These are phyloP conservation scores for Hystrix brachyura DNA, from an alignment of 2,113 vertebrate species.

Conservation along the genomic window DNA sequence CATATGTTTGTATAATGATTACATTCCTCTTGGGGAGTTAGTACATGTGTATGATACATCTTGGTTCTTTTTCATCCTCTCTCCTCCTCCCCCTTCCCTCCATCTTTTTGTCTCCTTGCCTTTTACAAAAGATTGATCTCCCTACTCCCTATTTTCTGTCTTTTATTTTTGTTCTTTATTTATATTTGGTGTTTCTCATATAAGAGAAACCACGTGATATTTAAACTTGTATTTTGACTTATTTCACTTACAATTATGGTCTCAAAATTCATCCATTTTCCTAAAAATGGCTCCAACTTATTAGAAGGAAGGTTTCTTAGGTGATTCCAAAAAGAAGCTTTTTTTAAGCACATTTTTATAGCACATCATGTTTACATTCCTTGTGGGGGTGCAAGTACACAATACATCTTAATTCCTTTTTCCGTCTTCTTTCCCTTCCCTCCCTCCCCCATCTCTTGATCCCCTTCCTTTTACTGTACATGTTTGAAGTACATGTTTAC, in stretches of 20 bases:
- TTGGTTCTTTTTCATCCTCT: not conserved
- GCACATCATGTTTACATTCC: not conserved
- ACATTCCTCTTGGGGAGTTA: not conserved
- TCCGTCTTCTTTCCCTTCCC: not conserved
- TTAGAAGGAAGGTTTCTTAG: not conserved
- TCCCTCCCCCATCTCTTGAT: not conserved
- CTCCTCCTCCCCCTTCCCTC: not conserved
- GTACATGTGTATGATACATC: not conserved
- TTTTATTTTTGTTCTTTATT: not conserved
- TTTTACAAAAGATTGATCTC: not conserved
- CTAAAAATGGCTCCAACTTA: not conserved
- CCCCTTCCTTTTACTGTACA: not conserved
- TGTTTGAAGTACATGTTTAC: not conserved
- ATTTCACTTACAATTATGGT: not conserved
- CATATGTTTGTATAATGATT: not conserved
- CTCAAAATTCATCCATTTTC: not conserved
- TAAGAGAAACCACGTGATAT: not conserved
- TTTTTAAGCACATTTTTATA: not conserved
- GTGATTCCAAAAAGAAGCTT: not conserved
- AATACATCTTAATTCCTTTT: not conserved
- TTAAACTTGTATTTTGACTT: not conserved
- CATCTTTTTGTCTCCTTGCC: not conserved
- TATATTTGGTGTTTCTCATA: not conserved
- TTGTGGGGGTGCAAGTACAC: not conserved
- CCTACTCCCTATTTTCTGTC: not conserved